Evolutionary conservation across 2,888 invertebrate species (phyloP), one percentile per base, ranked within the genome.

Genomic region (Tiliacea aurago): DNA sequence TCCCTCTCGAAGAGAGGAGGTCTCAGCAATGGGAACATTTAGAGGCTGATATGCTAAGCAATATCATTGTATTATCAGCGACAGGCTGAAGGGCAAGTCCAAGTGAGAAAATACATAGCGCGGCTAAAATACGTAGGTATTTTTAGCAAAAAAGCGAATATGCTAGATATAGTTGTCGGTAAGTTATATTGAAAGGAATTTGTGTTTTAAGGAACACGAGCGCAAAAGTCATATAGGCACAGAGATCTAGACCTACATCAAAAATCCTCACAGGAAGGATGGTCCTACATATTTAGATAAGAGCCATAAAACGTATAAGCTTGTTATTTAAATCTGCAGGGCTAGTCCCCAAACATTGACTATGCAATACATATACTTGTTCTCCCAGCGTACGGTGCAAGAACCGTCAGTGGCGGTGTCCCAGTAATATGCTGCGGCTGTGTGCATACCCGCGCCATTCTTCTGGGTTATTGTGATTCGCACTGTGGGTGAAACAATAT

Each of bases 321-420:
- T 45, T 45, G 70, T 58, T 65, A 83, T 77, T 80, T 91, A 95
- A 74, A 95, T 76, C 81, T 95, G 95, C 71, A 96, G 80, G 33
- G 98, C 97, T 62, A 98, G 94, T 49, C 98, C 98, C 96, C 98
- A 98, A 55, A 98, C 97, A 85, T 98, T 98, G 45, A 98, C 97
- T 81, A 98, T 98, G 90, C 98, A 98, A 91, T 98, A 98, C 97
- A 98, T 98, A 78, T 97, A 98, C 93, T 98, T 98, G 93, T 98
- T 98, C 90, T 98, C 98, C 98, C 98, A 98, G 87, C 98, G 97
- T 11, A 98, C 98, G 1, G 98, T 98, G 91, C 98, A 98, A 63
- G 98, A 97, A 87, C 98, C 97, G 92, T 98, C 98, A 1, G 98
- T 98, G 18, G 97, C 95, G 74, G 97, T 98, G 92, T 98, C 98